Evolutionary conservation across 35 echinoderm and acorn worm species (phyloP), one percentile per base, ranked within the genome.

Genomic region (Antedon bifida): DNA sequence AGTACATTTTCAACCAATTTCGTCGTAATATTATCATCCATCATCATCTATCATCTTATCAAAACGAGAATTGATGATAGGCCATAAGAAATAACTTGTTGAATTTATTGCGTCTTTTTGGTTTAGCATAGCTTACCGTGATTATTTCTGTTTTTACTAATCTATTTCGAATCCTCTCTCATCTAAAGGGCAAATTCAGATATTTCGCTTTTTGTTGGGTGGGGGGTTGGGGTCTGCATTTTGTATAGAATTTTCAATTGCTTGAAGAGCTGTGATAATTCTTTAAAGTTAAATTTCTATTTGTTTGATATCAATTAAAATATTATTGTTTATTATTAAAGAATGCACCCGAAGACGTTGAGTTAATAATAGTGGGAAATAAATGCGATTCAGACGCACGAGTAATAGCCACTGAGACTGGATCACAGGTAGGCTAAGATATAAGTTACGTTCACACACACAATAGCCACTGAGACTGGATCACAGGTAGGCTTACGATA

Each of bases 301-400:
- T 3, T 78, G 2, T 14, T 33, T 7, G 0, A 16, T 36, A 33
- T 30, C 5, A 31, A 11, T 17, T 1, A 9, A 78, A 31, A 14
- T 78, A 12, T 30, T 73, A 73, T 17, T 30, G 30, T 31, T 23
- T 64, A 64, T 23, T 16, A 2, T 19, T 79, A 26, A 39, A 96
- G 92, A 85, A 91, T 74, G 88, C 92, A 35, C 92, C 92, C 0
- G 89, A 96, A 42, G 83, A 90, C 82, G 88, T 88, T 0, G 83
- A 96, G 3, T 34, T 91, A 0, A 77, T 96, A 21, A 35, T 96
- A 7, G 29, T 94, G n/a, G 92, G 85, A 11, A 96, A 96, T 32
- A 96, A 96, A 79, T 42, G 74, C 75, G 92, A 96, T 44, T 64
- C 64, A 0, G 83, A 88, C 31, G 78, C 88, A 30, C 64, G 92